A percentile compares a stretch with the other conserved stretches of the same genome.
These are phyloP conservation scores for Plemyria rubiginata DNA, from an alignment of 2,888 invertebrate genomes.

Conservation along the genomic window DNA sequence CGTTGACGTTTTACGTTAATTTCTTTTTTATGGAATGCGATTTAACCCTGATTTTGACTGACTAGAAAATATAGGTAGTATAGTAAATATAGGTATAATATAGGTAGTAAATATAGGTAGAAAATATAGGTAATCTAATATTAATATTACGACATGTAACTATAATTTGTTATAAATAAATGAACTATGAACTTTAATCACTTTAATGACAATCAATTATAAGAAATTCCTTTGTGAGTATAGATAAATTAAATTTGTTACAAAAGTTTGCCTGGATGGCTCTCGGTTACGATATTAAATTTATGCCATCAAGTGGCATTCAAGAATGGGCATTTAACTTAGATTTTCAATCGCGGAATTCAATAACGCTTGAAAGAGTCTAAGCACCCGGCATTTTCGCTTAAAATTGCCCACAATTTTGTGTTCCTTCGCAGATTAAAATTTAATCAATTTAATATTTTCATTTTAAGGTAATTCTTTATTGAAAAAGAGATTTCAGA, in stretches of 20 bases:
- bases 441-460: constrained; percentile 23
- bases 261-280: constrained; percentile 75
- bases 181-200: no score
- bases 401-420: constrained; percentile 33
- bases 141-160: no score
- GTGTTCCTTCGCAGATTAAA: constrained; percentile 27
- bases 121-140: no score
- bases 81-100: no score
- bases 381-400: constrained; percentile 41
- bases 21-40: no score
- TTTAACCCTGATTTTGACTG: no score
- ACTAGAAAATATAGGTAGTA: no score
- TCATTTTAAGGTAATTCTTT: constrained; percentile 13
- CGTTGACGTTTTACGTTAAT: no score
- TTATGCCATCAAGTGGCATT: constrained; percentile 80
- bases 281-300: constrained; percentile 80
- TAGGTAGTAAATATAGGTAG: no score
- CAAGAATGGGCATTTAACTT: constrained; percentile 73
- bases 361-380: constrained; percentile 58
- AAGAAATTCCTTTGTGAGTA: constrained; percentile 72
- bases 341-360: constrained; percentile 71
- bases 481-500: constrained; percentile 13
- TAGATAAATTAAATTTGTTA: constrained; percentile 82
- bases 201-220: constrained; percentile 76
- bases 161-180: no score